phyloP scores from a whole-genome alignment of 2,888 invertebrate species.

The Dichetophora obliterata region DNA sequence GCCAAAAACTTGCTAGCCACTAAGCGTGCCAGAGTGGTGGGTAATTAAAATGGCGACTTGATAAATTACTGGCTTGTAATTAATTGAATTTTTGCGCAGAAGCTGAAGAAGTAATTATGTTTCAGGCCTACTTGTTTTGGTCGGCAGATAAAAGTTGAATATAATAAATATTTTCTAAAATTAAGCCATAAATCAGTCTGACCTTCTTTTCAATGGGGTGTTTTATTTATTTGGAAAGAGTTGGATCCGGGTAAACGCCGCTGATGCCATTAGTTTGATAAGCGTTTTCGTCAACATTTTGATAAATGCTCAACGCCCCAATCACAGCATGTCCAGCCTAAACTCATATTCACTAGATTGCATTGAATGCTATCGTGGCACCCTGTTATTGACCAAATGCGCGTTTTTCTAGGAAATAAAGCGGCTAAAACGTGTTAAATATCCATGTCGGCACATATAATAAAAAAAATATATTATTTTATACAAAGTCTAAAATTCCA shows the following conservation, averaged over 20 bases:
- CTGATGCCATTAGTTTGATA: conserved; percentile 18
- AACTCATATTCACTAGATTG: not conserved
- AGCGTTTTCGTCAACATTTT: conserved; percentile 17
- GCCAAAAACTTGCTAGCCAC: not conserved
- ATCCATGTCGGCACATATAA: too few species aligned
- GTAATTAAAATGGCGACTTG: conserved; percentile 35
- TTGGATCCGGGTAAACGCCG: not conserved
- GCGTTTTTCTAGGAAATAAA: too few species aligned
- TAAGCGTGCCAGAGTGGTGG: conserved; percentile 8
- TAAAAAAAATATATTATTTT: not conserved
- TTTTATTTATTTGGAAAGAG: conserved; percentile 6
- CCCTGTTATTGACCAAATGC: too few species aligned
- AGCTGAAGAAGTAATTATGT: conserved; percentile 15
- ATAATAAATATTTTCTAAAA: not conserved
- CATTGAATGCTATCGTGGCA: too few species aligned
- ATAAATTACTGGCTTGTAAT: conserved; percentile 25
- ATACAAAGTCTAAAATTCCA: not conserved
- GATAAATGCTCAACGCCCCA: not conserved
- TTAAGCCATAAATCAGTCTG: conserved; percentile 23
- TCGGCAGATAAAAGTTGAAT: not conserved
- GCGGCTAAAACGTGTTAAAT: too few species aligned
- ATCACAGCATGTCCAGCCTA: not conserved
- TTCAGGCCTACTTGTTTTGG: conserved; percentile 13
- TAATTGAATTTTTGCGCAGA: conserved; percentile 35
- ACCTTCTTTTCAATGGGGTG: not conserved